Base-by-base conservation (phyloP, 2,888 invertebrate genomes). In the Rhagonycha lutea region DNA sequence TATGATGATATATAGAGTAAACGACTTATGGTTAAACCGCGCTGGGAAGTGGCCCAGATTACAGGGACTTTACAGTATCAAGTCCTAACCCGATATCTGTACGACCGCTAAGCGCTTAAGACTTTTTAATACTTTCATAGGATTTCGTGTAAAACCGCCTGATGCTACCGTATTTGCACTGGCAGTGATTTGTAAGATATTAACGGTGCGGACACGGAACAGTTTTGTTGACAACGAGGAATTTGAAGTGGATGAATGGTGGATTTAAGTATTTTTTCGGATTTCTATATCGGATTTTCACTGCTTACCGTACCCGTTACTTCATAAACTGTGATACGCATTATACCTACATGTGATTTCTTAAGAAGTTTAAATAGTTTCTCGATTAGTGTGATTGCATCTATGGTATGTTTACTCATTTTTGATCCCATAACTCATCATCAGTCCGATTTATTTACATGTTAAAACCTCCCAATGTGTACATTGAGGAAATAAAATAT, bases 1-100 rank as follows among this genome's bases (percentile, higher is more conserved):
- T 84, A 84, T 83, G 90, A 91, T 92, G 92, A 92, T 92, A 92
- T 92, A 92, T 92, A 91, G 92, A 92, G 91, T 91, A 90, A 90
- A 90, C 91, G 92, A 92, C 92, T 92, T 92, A 92, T 90, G 86
- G 91, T 92, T 92, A 92, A 92, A 92, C 92, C 92, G 92, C 91
- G 92, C 89, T 91, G 92, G 92, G 91, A 92, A 92, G 92, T 92
- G 92, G 92, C 90, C 91, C 91, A 92, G 92, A 92, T 92, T 92
- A 92, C 91, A 91, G 91, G 85, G 87, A 87, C 88, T 88, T 87
- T 88, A 86, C 87, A 86, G 87, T 83, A 87, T 87, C 88, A 87
- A 87, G 86, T 86, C 85, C 86, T 86, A 86, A 90, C 90, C 91
- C 91, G 91, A 90, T 90, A 90, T 90, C 90, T 89, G 89, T 90